These are phyloP conservation scores for Acanthochromis polyacanthus DNA, from an alignment of 2,113 vertebrate species.

Conservation along the genomic window DNA sequence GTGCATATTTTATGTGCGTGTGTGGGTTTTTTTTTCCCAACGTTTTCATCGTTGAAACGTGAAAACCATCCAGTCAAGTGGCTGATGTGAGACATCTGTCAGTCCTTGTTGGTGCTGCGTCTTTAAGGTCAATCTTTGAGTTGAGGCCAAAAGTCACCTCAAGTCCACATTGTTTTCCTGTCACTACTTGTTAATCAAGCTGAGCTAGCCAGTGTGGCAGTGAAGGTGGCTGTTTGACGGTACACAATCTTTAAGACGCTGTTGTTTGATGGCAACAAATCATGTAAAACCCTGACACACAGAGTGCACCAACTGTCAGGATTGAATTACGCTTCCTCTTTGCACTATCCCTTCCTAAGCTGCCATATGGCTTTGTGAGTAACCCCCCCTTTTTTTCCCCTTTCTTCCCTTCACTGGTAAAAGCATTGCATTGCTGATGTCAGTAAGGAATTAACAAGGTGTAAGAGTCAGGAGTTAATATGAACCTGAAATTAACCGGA, in stretches of 20 bases:
- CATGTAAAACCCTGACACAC: constrained; percentile 18
- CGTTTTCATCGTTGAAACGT: background rate
- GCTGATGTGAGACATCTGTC: background rate
- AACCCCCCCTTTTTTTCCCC: background rate
- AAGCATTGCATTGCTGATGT: background rate
- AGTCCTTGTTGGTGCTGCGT: constrained; percentile 3
- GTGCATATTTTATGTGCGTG: background rate
- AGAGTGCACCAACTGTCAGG: constrained; percentile 12
- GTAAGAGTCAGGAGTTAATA: background rate
- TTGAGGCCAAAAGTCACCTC: constrained; percentile 12
- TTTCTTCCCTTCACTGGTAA: background rate
- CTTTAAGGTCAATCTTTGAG: constrained; percentile 2
- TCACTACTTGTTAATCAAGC: constrained; percentile 37
- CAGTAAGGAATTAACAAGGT: background rate
- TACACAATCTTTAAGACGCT: constrained; percentile 25
- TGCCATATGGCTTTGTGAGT: background rate
- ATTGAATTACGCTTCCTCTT: background rate
- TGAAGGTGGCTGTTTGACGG: constrained; percentile 10
- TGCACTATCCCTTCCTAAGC: background rate
- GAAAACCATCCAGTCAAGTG: background rate
- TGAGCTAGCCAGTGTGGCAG: constrained; percentile 7
- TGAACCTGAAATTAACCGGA: constrained; percentile 30
- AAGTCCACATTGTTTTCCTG: constrained; percentile 23
- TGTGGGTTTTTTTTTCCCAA: no score
- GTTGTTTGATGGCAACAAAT: constrained; percentile 33